Percentiles rank a stretch among this genome's conserved stretches.
Evolutionary conservation across 2,888 invertebrate genomes (phyloP).

Genomic region (Agonum fuliginosum): DNA sequence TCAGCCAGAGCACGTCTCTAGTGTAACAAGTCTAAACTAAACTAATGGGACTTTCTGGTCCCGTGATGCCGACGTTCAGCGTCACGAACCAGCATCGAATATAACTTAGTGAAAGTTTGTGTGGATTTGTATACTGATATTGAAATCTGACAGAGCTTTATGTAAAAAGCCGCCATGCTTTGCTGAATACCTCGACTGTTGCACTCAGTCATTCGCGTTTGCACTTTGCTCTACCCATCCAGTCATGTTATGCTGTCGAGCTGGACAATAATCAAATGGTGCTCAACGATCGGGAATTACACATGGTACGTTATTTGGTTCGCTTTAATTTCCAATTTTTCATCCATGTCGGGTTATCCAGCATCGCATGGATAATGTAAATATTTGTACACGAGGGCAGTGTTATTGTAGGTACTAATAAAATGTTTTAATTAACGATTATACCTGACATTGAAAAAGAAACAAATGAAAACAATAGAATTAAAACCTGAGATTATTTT

Average conservation of each 20-base stretch:
- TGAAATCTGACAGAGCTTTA: conserved; percentile 44
- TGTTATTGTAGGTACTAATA: conserved; percentile 60
- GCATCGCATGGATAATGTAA: conserved; percentile 52
- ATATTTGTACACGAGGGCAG: conserved; percentile 59
- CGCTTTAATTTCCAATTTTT: conserved; percentile 13
- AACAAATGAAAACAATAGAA: conserved; percentile 46
- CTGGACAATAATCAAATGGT: conserved; percentile 55
- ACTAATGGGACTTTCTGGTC: conserved; percentile 14
- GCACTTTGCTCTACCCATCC: conserved; percentile 16
- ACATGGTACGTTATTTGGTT: conserved; percentile 27
- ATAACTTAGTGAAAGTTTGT: conserved; percentile 51
- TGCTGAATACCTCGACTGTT: conserved; percentile 46
- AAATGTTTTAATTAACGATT: conserved; percentile 60
- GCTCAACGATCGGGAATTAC: conserved; percentile 41
- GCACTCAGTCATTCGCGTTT: conserved; percentile 18
- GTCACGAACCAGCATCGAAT: conserved; percentile 42
- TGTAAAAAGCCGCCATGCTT: conserved; percentile 56
- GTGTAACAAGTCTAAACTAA: conserved; percentile 29
- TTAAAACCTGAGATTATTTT: conserved; percentile 45
- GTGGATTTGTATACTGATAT: conserved; percentile 58
- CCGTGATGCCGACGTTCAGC: neutral
- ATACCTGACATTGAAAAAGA: conserved; percentile 56
- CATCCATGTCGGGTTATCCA: conserved; percentile 38
- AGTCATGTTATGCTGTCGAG: conserved; percentile 26
- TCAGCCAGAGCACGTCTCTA: neutral